phyloP scores from a whole-genome alignment of 2,888 invertebrate genomes.

The Endomychus coccineus region DNA sequence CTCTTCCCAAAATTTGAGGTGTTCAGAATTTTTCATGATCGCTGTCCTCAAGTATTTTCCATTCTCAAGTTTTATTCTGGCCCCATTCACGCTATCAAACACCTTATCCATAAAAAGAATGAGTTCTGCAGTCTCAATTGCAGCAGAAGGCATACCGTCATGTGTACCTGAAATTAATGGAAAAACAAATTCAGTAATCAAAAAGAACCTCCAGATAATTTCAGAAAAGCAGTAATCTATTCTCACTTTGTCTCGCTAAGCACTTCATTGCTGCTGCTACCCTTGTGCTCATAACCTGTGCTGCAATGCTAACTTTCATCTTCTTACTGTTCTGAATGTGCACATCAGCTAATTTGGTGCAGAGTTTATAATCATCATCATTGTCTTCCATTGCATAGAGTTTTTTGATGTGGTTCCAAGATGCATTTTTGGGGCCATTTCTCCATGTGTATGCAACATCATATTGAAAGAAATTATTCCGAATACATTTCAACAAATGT shows the following conservation, averaged over 20 bases:
- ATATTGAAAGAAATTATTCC: no score
- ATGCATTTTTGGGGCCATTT: neutral
- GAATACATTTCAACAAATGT: no score
- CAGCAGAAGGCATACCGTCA: no score
- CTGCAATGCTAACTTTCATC: conserved; percentile 1
- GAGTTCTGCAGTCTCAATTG: conserved; percentile 1
- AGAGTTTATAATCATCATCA: neutral
- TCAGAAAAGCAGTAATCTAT: no score
- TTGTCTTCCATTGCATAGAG: neutral
- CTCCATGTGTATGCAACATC: neutral
- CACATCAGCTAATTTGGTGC: neutral
- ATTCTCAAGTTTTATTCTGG: neutral
- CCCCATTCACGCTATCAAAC: conserved; percentile 6
- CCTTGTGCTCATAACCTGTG: conserved; percentile 1
- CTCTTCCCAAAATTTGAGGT: conserved; percentile 4
- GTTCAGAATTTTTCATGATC: neutral
- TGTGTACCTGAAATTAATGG: no score
- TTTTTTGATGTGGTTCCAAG: neutral
- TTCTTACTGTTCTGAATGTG: conserved; percentile 4
- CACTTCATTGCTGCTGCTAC: neutral
- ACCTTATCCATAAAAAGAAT: conserved; percentile 2
- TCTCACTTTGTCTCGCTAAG: no score
- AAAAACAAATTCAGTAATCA: no score
- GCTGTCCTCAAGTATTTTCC: neutral
- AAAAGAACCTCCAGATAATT: no score